A percentile compares a stretch with the other conserved stretches of the same genome.
Evolutionary conservation across 2,797 vertebrate species (phyloP).

Genomic region (Malurus splendens): DNA sequence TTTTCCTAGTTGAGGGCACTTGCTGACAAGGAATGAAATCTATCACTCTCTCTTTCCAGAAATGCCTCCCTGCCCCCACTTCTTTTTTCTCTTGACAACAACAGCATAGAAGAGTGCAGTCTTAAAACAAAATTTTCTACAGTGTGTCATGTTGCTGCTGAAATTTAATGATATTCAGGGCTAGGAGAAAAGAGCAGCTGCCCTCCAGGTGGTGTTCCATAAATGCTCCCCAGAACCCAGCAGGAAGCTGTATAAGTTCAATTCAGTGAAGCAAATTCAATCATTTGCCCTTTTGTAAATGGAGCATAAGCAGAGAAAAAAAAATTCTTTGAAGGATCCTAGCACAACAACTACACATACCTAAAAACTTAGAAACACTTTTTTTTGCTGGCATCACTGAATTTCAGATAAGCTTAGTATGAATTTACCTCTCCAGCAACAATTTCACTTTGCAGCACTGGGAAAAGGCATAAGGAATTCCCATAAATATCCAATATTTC

Average conservation of each 20-base stretch:
- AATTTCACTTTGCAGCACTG: not conserved
- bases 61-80: not conserved
- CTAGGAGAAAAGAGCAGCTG: slow-evolving; percentile 65
- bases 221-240: slow-evolving; percentile 59
- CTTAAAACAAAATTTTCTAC: slow-evolving; percentile 41
- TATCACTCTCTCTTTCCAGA: not conserved
- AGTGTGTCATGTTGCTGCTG: slow-evolving; percentile 42
- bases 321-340: not conserved
- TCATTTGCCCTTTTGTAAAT: slow-evolving; percentile 66
- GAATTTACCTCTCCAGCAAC: not conserved
- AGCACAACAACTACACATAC: not conserved
- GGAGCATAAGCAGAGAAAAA: slow-evolving; percentile 1
- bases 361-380: not conserved
- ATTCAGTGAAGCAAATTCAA: slow-evolving; percentile 66
- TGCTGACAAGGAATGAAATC: not conserved
- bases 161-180: slow-evolving; percentile 68
- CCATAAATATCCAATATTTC: not conserved
- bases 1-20: not conserved
- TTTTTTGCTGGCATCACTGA: not conserved
- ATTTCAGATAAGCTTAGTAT: not conserved
- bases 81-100: not conserved
- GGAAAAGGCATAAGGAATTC: not conserved
- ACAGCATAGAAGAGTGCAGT: not conserved
- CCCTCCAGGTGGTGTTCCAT: slow-evolving; percentile 64
- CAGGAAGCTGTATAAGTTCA: slow-evolving; percentile 63